Evolutionary conservation across 2,888 invertebrate genomes (phyloP).

Genomic region (Drosophila paranaensis): DNA sequence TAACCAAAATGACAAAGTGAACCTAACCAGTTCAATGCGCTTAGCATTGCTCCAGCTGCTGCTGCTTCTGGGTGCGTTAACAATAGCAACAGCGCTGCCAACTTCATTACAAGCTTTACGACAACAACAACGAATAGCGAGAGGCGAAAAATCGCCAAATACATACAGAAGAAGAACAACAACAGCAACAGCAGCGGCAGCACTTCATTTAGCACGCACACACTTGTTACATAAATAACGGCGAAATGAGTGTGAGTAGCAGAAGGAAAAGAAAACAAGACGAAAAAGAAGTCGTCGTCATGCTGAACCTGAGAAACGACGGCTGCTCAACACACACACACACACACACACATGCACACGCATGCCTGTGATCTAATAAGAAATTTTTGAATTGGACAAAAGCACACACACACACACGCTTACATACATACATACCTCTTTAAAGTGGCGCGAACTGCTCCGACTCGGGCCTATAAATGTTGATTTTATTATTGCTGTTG

Average conservation of each 20-base stretch:
- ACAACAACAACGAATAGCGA: constrained; percentile 29
- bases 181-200: constrained; percentile 29
- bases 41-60: constrained; percentile 55
- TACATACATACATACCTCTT: constrained; percentile 62
- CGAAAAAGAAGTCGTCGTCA: constrained; percentile 61
- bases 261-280: constrained; percentile 51
- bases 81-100: constrained; percentile 16
- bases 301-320: constrained; percentile 73
- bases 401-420: constrained; percentile 40
- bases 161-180: constrained; percentile 35
- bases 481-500: constrained; percentile 45
- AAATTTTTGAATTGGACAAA: constrained; percentile 62
- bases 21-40: constrained; percentile 76
- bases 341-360: constrained; percentile 35
- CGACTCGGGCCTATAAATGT: constrained; percentile 49
- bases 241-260: constrained; percentile 74
- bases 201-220: constrained; percentile 75
- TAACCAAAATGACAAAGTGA: constrained; percentile 61
- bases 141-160: constrained; percentile 52
- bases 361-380: constrained; percentile 65
- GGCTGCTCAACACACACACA: constrained; percentile 35
- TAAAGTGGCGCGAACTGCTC: constrained; percentile 73
- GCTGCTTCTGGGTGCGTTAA: constrained; percentile 9
- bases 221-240: constrained; percentile 83
- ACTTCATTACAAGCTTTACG: constrained; percentile 44